Percentiles rank a stretch among this genome's conserved stretches.
These are phyloP conservation scores for Nemotelus nigrinus DNA, from an alignment of 2,888 invertebrate genomes.

Conservation along the genomic window DNA sequence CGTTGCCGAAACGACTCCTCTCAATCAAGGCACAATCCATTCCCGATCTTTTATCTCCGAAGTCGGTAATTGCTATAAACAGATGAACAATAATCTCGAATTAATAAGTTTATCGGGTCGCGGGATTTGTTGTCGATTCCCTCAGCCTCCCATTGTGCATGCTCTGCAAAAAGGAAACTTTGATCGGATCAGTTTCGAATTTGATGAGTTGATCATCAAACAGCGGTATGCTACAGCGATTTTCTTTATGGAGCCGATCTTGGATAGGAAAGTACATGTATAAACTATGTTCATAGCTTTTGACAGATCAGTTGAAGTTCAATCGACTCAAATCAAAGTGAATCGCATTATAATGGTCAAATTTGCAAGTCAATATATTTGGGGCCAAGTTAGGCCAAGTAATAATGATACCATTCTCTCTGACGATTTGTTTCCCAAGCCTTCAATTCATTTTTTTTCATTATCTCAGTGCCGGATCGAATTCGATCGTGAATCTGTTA, in stretches of 20 bases:
- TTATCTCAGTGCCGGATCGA: background rate
- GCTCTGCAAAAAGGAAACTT: background rate
- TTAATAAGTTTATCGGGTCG: conserved; percentile 42
- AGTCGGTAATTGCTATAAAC: conserved; percentile 45
- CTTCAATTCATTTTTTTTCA: background rate
- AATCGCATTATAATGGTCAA: background rate
- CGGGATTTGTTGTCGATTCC: conserved; percentile 29
- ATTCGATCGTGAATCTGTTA: conserved; percentile 13
- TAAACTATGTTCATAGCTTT: background rate
- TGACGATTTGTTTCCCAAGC: background rate
- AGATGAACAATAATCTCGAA: conserved; percentile 46
- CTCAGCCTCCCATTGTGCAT: conserved; percentile 25
- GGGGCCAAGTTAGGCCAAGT: background rate
- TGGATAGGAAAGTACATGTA: too few species aligned
- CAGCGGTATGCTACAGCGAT: too few species aligned
- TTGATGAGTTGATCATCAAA: too few species aligned
- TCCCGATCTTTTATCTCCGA: conserved; percentile 42
- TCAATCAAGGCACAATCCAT: conserved; percentile 32
- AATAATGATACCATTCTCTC: background rate
- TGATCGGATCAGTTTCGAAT: conserved; percentile 3
- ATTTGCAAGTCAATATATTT: background rate
- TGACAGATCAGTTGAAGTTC: background rate
- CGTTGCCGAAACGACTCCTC: conserved; percentile 16
- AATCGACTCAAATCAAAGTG: background rate
- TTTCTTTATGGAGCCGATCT: too few species aligned